Conservation (phyloP, 2,888 invertebrate genomes). For the Schizotus pectinicornis region DNA sequence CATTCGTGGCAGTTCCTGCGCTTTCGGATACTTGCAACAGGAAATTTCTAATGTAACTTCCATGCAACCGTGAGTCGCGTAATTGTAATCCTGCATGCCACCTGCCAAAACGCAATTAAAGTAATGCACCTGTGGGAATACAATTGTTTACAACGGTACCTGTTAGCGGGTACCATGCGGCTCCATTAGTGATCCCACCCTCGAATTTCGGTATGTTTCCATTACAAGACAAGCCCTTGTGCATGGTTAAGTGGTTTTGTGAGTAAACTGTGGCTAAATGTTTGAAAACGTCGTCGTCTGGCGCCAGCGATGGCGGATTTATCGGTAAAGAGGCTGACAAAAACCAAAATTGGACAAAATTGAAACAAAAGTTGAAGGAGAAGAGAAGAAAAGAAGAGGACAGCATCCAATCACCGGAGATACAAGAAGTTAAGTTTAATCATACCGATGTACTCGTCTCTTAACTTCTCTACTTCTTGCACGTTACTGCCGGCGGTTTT, state of each 20-base stretch:
- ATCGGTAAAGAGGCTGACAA: conserved; percentile 31
- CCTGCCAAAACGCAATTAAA: conserved; percentile 49
- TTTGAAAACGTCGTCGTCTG: conserved; percentile 70
- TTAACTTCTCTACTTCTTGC: conserved; percentile 26
- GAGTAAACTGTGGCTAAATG: conserved; percentile 66
- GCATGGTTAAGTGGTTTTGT: conserved; percentile 65
- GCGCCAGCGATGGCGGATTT: conserved; percentile 59
- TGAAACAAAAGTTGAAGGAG: neutral
- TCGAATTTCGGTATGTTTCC: conserved; percentile 53
- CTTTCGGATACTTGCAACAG: conserved; percentile 70
- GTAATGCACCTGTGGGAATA: conserved; percentile 6
- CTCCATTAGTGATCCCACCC: conserved; percentile 72
- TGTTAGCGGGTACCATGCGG: conserved; percentile 66
- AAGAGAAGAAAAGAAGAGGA: neutral
- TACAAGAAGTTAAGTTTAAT: neutral
- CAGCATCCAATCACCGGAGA: neutral
- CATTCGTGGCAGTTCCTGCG: conserved; percentile 58
- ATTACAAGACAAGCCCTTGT: conserved; percentile 59
- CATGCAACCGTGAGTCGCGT: conserved; percentile 69
- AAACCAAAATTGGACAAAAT: conserved; percentile 13
- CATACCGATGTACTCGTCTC: conserved; percentile 39
- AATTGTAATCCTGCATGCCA: conserved; percentile 74
- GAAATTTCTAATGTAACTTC: conserved; percentile 71
- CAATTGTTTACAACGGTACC: conserved; percentile 53
- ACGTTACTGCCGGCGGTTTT: conserved; percentile 19